Evolutionary conservation across 2,888 invertebrate genomes (phyloP).

Genomic region (Theodoxus fluviatilis): DNA sequence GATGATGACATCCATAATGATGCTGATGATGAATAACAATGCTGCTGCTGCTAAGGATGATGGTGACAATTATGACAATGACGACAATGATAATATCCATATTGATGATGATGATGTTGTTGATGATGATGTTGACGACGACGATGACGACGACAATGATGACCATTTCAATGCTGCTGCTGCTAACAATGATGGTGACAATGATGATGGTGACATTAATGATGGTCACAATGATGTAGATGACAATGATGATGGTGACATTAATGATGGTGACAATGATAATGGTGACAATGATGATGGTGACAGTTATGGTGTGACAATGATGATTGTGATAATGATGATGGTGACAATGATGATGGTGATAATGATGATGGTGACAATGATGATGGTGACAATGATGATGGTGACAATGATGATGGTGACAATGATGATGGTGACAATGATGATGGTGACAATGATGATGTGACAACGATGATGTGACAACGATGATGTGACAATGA

Average conservation of each 20-base stretch:
- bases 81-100: not conserved
- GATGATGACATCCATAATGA: not conserved
- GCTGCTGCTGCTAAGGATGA: not conserved
- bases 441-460: too few relatives aligned
- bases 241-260: not conserved
- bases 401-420: too few relatives aligned
- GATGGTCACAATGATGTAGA: slow-evolving; percentile 2
- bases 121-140: slow-evolving; percentile 14
- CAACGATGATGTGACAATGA: too few relatives aligned
- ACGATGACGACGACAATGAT: slow-evolving; percentile 11
- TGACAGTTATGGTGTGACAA: too few relatives aligned
- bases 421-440: too few relatives aligned
- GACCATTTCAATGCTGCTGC: slow-evolving; percentile 12
- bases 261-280: too few relatives aligned
- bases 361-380: too few relatives aligned
- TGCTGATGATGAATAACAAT: slow-evolving; percentile 3
- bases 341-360: too few relatives aligned
- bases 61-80: slow-evolving; percentile 1
- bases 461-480: too few relatives aligned
- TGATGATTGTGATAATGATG: too few relatives aligned
- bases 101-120: slow-evolving; percentile 11
- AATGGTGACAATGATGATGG: too few relatives aligned
- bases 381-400: too few relatives aligned
- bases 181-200: slow-evolving; percentile 14
- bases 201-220: slow-evolving; percentile 10